These are phyloP conservation scores for Etheostoma cragini DNA, from an alignment of 2,113 vertebrate genomes.

Conservation along the genomic window DNA sequence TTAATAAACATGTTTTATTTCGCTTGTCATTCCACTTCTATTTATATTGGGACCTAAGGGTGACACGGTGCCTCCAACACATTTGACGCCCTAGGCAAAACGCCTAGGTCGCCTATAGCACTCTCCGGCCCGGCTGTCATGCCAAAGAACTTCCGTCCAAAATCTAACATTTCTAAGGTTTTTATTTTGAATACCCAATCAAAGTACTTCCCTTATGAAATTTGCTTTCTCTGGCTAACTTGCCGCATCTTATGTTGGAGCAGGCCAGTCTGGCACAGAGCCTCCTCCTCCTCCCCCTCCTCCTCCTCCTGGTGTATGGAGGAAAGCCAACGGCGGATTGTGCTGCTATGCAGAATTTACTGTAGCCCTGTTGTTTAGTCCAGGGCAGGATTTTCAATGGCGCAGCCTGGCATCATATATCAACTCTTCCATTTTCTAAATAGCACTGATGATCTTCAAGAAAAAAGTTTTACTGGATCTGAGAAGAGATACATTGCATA, in stretches of 20 bases:
- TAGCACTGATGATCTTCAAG: not conserved
- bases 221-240: not conserved
- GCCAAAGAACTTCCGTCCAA: not conserved
- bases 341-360: slow-evolving; percentile 75
- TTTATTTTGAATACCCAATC: slow-evolving; percentile 27
- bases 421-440: slow-evolving; percentile 18
- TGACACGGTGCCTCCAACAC: too few species aligned
- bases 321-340: slow-evolving; percentile 60
- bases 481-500: not conserved
- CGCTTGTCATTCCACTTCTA: too few species aligned
- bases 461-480: slow-evolving; percentile 10
- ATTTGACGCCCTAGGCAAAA: too few species aligned
- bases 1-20: too few species aligned
- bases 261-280: slow-evolving; percentile 47
- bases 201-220: slow-evolving; percentile 3
- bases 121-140: not conserved
- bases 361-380: slow-evolving; percentile 4
- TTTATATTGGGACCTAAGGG: too few species aligned
- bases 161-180: not conserved
- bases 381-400: not conserved
- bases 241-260: slow-evolving; percentile 38
- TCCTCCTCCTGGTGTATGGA: slow-evolving; percentile 62
- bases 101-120: too few species aligned
- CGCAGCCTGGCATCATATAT: slow-evolving; percentile 1
- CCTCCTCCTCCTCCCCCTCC: not conserved